Evolutionary conservation across 2,797 vertebrate species (phyloP).

Genomic region (Protonibea diacanthus): DNA sequence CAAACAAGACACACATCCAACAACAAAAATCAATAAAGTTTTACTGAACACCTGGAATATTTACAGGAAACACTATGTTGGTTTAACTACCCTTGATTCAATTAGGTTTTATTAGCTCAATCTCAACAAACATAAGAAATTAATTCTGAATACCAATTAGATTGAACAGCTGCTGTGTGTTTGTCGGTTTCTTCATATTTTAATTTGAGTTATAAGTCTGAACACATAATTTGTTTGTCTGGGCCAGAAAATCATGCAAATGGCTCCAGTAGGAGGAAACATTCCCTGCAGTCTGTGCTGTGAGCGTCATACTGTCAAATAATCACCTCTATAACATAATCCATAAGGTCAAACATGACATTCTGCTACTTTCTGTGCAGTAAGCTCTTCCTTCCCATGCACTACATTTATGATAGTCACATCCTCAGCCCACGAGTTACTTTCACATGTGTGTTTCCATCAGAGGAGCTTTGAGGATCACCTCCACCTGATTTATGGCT

Average conservation of each 20-base stretch:
- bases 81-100: slow-evolving; percentile 32
- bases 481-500: slow-evolving; percentile 76
- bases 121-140: slow-evolving; percentile 41
- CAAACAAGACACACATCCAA: slow-evolving; percentile 42
- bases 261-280: slow-evolving; percentile 22
- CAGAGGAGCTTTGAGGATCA: slow-evolving; percentile 59
- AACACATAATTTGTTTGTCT: slow-evolving; percentile 19
- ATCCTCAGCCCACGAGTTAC: slow-evolving; percentile 37
- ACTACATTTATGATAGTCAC: slow-evolving; percentile 41
- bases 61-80: slow-evolving; percentile 34
- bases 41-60: slow-evolving; percentile 34
- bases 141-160: slow-evolving; percentile 24
- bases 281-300: slow-evolving; percentile 41
- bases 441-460: slow-evolving; percentile 72
- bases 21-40: slow-evolving; percentile 33
- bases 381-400: slow-evolving; percentile 35
- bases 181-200: slow-evolving; percentile 29
- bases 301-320: slow-evolving; percentile 26
- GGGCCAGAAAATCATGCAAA: slow-evolving; percentile 36
- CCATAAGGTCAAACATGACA: slow-evolving; percentile 55
- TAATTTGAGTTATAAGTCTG: slow-evolving; percentile 2
- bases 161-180: slow-evolving; percentile 18
- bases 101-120: slow-evolving; percentile 38
- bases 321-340: slow-evolving; percentile 42
- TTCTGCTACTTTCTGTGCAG: slow-evolving; percentile 54